A percentile compares a stretch with the other conserved stretches of the same genome.
Evolutionary conservation across 2,888 invertebrate species (phyloP).

Genomic region (Merodon equestris): DNA sequence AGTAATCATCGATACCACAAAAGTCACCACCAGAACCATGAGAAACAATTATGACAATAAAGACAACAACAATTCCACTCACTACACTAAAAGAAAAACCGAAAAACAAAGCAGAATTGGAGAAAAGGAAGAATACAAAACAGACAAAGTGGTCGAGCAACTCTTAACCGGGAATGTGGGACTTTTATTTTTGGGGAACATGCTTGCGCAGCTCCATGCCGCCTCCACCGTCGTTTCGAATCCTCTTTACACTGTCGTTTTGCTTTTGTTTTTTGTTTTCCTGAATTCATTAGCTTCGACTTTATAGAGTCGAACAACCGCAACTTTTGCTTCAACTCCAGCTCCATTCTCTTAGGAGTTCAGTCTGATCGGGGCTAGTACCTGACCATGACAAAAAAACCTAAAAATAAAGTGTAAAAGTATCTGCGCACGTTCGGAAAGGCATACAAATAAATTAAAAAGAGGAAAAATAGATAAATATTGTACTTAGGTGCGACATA

Average conservation of each 20-base stretch:
- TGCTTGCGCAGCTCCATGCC: constrained; percentile 57
- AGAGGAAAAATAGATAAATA: constrained; percentile 36
- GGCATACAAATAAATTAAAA: constrained; percentile 33
- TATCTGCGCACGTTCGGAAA: constrained; percentile 58
- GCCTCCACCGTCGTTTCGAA: constrained; percentile 32
- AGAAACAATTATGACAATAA: constrained; percentile 55
- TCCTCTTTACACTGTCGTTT: not conserved
- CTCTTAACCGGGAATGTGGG: constrained; percentile 66
- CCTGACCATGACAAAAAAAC: constrained; percentile 17
- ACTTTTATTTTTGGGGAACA: constrained; percentile 45
- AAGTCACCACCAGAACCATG: constrained; percentile 42
- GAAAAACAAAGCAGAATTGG: constrained; percentile 13
- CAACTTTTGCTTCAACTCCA: too few relatives aligned
- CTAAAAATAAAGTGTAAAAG: constrained; percentile 58
- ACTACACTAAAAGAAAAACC: constrained; percentile 21
- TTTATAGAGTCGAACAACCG: constrained; percentile 41
- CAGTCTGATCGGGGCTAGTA: constrained; percentile 34
- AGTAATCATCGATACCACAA: constrained; percentile 11
- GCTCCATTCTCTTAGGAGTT: constrained; percentile 40
- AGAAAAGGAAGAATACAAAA: constrained; percentile 17
- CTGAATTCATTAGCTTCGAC: constrained; percentile 14
- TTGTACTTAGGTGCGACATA: not conserved
- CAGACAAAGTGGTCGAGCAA: constrained; percentile 54
- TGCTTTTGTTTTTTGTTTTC: constrained; percentile 12
- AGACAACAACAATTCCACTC: constrained; percentile 22